phyloP scores from a whole-genome alignment of 2,888 invertebrate genomes.

The Copidosoma aretas region DNA sequence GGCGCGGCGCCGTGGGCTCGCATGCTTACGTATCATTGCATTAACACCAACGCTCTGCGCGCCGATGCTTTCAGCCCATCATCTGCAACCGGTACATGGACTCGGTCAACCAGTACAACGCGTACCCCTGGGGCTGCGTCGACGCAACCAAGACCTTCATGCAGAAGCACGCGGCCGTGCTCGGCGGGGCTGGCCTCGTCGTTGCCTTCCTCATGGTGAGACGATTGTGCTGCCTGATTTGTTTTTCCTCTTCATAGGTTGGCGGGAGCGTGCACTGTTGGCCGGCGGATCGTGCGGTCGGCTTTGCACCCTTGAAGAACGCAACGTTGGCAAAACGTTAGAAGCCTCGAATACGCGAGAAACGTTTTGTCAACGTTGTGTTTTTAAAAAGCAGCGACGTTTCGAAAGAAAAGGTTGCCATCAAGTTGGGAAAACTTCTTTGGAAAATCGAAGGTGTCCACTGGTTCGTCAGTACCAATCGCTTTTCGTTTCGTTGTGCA shows the following conservation, averaged over 20 bases:
- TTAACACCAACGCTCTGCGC: constrained; percentile 26
- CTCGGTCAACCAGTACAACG: constrained; percentile 59
- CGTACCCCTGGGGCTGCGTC: constrained; percentile 79
- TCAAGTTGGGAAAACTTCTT: too few relatives aligned
- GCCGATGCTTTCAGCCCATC: constrained; percentile 61
- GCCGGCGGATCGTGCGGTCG: too few relatives aligned
- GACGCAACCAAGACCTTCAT: constrained; percentile 74
- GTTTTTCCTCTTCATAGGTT: neutral
- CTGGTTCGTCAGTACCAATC: too few relatives aligned
- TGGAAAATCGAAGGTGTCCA: too few relatives aligned
- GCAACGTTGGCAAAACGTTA: too few relatives aligned
- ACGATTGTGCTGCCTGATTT: neutral
- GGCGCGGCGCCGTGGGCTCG: constrained; percentile 41
- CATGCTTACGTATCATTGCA: neutral
- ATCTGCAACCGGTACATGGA: constrained; percentile 52
- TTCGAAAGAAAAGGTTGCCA: too few relatives aligned
- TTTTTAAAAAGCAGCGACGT: too few relatives aligned
- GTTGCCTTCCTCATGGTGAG: constrained; percentile 86
- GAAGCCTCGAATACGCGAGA: too few relatives aligned
- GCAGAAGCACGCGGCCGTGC: constrained; percentile 78
- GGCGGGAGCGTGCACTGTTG: too few relatives aligned
- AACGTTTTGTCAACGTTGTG: too few relatives aligned
- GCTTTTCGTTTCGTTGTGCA: too few relatives aligned
- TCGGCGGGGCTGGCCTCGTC: constrained; percentile 82
- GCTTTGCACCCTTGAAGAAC: too few relatives aligned